Evolutionary conservation across 1,140 invertebrate genomes (phyloP).

Genomic region (Fopius arisanus): DNA sequence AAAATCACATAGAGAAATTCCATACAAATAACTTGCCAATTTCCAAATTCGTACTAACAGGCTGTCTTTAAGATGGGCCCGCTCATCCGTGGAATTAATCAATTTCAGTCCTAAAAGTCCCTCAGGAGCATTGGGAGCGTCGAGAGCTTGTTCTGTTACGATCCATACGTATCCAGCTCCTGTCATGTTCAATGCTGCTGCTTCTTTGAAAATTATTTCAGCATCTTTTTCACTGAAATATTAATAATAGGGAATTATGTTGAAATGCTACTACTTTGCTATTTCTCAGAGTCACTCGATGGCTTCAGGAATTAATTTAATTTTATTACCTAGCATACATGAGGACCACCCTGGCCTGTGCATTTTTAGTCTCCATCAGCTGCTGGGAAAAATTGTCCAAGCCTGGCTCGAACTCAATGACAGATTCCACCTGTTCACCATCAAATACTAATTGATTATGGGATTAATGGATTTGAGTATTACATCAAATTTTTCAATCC

Average conservation of each 20-base stretch:
- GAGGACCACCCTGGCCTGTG: slow-evolving; percentile 89
- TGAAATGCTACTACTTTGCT: too few relatives aligned
- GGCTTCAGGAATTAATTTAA: too few relatives aligned
- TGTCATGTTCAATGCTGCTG: slow-evolving; percentile 87
- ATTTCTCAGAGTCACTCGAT: too few relatives aligned
- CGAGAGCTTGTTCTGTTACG: slow-evolving; percentile 92
- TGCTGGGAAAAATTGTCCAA: slow-evolving; percentile 81
- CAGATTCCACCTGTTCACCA: slow-evolving; percentile 76
- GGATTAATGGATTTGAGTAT: not conserved
- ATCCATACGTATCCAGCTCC: slow-evolving; percentile 95
- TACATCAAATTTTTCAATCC: not conserved
- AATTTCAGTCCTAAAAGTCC: slow-evolving; percentile 88
- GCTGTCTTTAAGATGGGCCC: slow-evolving; percentile 86
- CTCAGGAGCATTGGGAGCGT: slow-evolving; percentile 84
- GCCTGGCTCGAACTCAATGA: slow-evolving; percentile 89
- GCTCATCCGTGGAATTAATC: slow-evolving; percentile 88
- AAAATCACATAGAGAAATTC: not conserved
- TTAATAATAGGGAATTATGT: slow-evolving; percentile 13
- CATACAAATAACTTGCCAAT: not conserved
- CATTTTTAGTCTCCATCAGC: slow-evolving; percentile 80
- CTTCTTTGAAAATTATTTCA: slow-evolving; percentile 88
- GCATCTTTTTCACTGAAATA: slow-evolving; percentile 85
- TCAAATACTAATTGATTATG: too few relatives aligned
- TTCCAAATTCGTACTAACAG: slow-evolving; percentile 69
- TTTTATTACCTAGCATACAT: slow-evolving; percentile 91